Evolutionary conservation across 1,140 invertebrate species (phyloP).

Genomic region (Hesperophylax magnus): DNA sequence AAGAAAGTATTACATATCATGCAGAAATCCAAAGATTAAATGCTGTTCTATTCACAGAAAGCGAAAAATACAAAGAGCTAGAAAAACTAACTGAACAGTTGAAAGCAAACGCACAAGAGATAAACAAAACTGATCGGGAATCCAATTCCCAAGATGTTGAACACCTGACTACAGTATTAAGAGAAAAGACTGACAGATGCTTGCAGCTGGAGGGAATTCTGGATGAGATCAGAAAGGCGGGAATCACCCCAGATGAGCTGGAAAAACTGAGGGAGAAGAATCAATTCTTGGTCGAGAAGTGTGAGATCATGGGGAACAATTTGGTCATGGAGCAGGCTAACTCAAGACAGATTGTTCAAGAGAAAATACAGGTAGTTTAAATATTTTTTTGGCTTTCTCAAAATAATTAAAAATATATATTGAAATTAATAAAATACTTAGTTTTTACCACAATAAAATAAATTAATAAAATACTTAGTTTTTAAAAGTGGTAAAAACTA

Average conservation of each 20-base stretch:
- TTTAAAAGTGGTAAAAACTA: too few relatives aligned
- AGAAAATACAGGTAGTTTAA: constrained; percentile 68
- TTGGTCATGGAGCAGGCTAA: constrained; percentile 72
- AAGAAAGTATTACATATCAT: constrained; percentile 87
- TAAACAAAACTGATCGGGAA: not conserved
- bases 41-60: constrained; percentile 65
- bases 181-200: constrained; percentile 66
- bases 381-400: not conserved
- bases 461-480: too few relatives aligned
- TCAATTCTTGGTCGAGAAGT: constrained; percentile 72
- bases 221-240: constrained; percentile 34
- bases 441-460: too few relatives aligned
- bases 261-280: constrained; percentile 64
- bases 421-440: too few relatives aligned
- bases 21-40: constrained; percentile 85
- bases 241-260: constrained; percentile 58
- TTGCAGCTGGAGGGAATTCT: constrained; percentile 59
- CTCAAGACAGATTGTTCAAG: constrained; percentile 67
- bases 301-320: constrained; percentile 74
- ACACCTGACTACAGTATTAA: constrained; percentile 61
- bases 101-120: not conserved
- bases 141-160: not conserved
- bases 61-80: constrained; percentile 67
- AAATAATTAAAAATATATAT: too few relatives aligned
- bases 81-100: constrained; percentile 70